Conservation (phyloP, 2,797 vertebrate species). For the Poeciliopsis gracilis region DNA sequence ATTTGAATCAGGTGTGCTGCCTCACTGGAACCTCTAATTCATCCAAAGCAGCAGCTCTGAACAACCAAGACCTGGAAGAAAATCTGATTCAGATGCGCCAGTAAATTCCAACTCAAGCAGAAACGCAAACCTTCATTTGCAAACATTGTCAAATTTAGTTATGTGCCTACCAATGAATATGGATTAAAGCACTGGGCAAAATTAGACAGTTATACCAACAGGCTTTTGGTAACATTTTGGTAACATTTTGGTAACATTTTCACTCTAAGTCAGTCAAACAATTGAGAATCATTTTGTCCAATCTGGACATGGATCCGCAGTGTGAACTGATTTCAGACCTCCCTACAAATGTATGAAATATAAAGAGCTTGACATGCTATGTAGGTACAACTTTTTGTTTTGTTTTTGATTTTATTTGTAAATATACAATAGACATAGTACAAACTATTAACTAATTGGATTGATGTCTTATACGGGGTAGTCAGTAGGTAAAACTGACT, state of each 20-base stretch:
- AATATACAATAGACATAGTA: background rate
- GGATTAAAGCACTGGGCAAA: conserved; percentile 11
- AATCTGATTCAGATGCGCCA: conserved; percentile 1
- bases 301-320: background rate
- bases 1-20: conserved; percentile 10
- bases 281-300: background rate
- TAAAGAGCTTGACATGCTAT: background rate
- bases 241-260: too few relatives aligned
- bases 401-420: background rate
- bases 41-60: background rate
- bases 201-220: conserved; percentile 1
- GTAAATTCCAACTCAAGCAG: background rate
- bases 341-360: background rate
- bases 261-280: background rate
- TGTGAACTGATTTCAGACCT: background rate
- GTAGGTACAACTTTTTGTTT: background rate
- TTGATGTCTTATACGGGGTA: background rate
- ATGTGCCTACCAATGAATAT: conserved; percentile 25
- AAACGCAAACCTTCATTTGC: conserved; percentile 24
- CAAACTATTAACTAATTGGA: background rate
- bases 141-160: conserved; percentile 28
- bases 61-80: conserved; percentile 1
- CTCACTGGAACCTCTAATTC: background rate
- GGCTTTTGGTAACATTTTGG: background rate
- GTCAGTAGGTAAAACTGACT: background rate